Conservation (phyloP, 1,140 invertebrate genomes). For the Grapholita molesta region DNA sequence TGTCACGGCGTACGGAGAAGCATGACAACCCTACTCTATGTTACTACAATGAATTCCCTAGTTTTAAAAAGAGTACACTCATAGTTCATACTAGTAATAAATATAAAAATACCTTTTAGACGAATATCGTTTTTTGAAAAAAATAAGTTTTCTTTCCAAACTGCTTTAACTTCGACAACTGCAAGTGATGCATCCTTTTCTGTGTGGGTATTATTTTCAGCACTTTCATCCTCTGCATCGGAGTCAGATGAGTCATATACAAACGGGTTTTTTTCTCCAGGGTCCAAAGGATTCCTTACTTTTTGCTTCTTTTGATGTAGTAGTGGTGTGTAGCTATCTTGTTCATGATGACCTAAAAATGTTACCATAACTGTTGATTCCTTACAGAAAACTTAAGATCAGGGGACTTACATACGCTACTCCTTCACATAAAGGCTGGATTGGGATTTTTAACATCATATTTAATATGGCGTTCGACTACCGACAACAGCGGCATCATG, state of each 20-base stretch:
- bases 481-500: no score
- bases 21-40: no score
- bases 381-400: no score
- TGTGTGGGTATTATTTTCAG: slow-evolving; percentile 27
- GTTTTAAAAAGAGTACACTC: no score
- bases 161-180: slow-evolving; percentile 44
- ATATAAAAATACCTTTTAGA: slow-evolving; percentile 75
- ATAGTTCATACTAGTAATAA: no score
- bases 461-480: no score
- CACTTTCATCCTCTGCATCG: slow-evolving; percentile 63
- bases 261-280: slow-evolving; percentile 78
- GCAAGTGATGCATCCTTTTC: slow-evolving; percentile 21
- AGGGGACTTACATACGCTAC: no score
- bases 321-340: slow-evolving; percentile 45
- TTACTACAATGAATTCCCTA: no score
- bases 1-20: no score
- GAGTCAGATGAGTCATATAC: slow-evolving; percentile 82
- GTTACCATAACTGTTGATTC: no score
- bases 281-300: slow-evolving; percentile 64
- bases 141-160: slow-evolving; percentile 79
- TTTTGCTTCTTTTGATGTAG: slow-evolving; percentile 48
- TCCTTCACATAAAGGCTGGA: no score
- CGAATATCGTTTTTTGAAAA: slow-evolving; percentile 76
- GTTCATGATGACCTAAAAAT: slow-evolving; percentile 38
- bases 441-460: no score